These are phyloP conservation scores for Hyla sarda DNA, from an alignment of 2,113 vertebrate genomes.

Conservation along the genomic window DNA sequence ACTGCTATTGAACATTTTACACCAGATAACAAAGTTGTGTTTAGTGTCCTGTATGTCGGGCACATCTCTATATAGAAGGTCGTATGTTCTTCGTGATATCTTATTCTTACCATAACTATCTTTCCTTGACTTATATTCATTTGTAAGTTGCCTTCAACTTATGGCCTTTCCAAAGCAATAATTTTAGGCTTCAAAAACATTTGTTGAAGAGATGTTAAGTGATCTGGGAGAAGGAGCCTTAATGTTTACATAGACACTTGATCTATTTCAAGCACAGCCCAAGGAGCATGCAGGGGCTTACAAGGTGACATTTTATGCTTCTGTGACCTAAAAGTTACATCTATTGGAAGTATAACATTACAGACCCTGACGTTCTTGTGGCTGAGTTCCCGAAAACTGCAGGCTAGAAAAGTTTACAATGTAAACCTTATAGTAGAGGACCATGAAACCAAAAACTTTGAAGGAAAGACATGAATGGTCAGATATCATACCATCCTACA, in stretches of 20 bases:
- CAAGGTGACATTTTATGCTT: conserved; percentile 28
- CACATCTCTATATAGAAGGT: background rate
- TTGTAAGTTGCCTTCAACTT: conserved; percentile 40
- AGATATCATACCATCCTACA: background rate
- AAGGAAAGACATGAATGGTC: background rate
- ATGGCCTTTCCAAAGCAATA: conserved; percentile 26
- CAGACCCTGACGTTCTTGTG: background rate
- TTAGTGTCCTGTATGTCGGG: background rate
- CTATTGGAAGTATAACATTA: conserved; percentile 35
- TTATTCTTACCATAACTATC: background rate
- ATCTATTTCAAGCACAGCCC: conserved; percentile 51
- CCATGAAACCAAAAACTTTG: background rate
- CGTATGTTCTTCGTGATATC: background rate
- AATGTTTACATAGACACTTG: conserved; percentile 14
- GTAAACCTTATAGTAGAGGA: background rate
- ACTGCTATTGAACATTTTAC: background rate
- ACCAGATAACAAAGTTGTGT: background rate
- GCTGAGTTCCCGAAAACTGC: background rate
- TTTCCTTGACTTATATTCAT: conserved; percentile 61
- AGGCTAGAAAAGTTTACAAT: background rate
- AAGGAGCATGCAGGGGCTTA: conserved; percentile 46
- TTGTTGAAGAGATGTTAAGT: conserved; percentile 42
- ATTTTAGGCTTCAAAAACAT: conserved; percentile 50
- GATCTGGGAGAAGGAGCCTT: background rate
- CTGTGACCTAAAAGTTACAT: background rate